Percentiles rank a stretch among this genome's conserved stretches.
These are phyloP conservation scores for Epirrhoe tristata DNA, from an alignment of 2,888 invertebrate species.

Conservation along the genomic window DNA sequence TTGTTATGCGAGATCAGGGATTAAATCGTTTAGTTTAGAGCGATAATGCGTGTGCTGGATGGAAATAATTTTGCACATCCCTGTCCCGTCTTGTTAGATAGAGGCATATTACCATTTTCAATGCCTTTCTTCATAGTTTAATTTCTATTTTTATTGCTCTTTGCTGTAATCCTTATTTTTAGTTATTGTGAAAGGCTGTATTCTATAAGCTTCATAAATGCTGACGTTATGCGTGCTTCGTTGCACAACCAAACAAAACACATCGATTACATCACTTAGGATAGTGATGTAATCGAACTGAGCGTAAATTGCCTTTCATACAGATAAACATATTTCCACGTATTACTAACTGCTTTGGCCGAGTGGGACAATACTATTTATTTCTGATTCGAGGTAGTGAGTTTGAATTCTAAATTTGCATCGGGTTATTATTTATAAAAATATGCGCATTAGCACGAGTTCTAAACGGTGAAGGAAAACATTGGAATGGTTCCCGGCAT, in stretches of 20 bases:
- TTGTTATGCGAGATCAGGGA: constrained; percentile 10
- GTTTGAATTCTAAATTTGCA: too few species aligned
- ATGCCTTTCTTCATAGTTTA: not conserved
- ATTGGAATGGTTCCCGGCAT: too few species aligned
- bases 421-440: too few species aligned
- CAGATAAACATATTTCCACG: too few species aligned
- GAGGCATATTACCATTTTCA: not conserved
- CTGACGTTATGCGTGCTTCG: constrained; percentile 15
- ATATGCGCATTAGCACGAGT: too few species aligned
- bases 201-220: not conserved
- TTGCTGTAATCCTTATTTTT: too few species aligned
- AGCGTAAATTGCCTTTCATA: too few species aligned
- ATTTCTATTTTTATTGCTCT: too few species aligned
- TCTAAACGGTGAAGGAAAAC: too few species aligned
- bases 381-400: too few species aligned
- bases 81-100: not conserved
- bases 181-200: not conserved
- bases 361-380: too few species aligned
- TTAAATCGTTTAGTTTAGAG: not conserved
- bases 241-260: constrained; percentile 21
- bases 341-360: too few species aligned
- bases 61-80: not conserved
- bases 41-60: not conserved
- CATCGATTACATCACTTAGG: not conserved
- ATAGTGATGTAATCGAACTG: not conserved